Evolutionary conservation across 64 coral and sea anemone genomes (phyloP).

Genomic region (Montipora capricornis): DNA sequence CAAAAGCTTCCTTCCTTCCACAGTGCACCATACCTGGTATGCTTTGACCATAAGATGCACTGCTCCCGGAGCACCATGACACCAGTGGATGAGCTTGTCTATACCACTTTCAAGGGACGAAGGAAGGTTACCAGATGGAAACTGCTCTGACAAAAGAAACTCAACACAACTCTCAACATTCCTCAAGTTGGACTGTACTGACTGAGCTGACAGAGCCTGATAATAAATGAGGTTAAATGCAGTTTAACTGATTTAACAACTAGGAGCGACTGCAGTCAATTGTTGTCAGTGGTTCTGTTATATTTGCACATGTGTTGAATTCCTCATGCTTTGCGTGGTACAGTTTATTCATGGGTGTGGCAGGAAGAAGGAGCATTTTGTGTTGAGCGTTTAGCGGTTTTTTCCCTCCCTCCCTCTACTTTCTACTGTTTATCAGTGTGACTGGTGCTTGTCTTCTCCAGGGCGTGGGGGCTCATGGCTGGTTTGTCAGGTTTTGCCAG

Average conservation of each 20-base stretch:
- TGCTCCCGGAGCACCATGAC: conserved; percentile 94
- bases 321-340: too few species aligned
- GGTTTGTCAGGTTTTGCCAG: too few species aligned
- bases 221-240: neutral
- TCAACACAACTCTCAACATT: conserved; percentile 81
- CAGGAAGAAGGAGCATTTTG: too few species aligned
- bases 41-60: conserved; percentile 92
- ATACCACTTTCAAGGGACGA: conserved; percentile 86
- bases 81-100: conserved; percentile 96
- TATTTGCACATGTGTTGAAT: too few species aligned
- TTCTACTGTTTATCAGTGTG: too few species aligned
- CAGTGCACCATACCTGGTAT: conserved; percentile 63
- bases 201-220: conserved; percentile 57
- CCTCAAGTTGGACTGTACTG: conserved; percentile 74
- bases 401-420: too few species aligned
- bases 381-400: too few species aligned
- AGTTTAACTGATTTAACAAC: too few species aligned
- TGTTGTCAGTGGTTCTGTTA: too few species aligned
- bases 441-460: too few species aligned
- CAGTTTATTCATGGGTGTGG: too few species aligned
- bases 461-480: too few species aligned
- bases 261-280: neutral
- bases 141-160: conserved; percentile 86
- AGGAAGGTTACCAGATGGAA: conserved; percentile 91
- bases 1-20: neutral